A percentile compares a stretch with the other conserved stretches of the same genome.
These are phyloP conservation scores for Melanotaenia boesemani DNA, from an alignment of 2,797 vertebrate genomes.

Conservation along the genomic window DNA sequence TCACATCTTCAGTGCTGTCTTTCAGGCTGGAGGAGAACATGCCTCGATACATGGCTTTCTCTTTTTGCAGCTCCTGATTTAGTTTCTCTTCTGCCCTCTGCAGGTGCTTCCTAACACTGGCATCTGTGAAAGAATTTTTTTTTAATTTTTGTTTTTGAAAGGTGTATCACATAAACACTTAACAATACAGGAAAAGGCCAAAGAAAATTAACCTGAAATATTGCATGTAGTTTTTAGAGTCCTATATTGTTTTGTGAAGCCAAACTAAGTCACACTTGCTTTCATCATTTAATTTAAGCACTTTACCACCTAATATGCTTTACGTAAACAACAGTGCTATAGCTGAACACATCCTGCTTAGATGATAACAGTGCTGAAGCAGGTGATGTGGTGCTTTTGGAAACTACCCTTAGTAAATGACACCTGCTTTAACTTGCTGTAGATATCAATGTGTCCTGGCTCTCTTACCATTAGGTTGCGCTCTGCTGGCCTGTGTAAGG, in stretches of 20 bases:
- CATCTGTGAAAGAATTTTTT: constrained; percentile 76
- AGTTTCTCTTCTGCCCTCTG: constrained; percentile 87
- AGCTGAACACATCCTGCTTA: background rate
- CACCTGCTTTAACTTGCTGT: background rate
- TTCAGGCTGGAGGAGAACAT: constrained; percentile 86
- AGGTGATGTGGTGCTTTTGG: background rate
- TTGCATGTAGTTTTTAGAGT: background rate
- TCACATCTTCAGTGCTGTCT: constrained; percentile 36
- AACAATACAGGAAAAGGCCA: background rate
- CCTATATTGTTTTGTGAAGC: background rate
- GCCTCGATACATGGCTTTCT: constrained; percentile 88
- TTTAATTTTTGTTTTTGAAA: background rate
- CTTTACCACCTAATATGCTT: too few relatives aligned
- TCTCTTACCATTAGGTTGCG: constrained; percentile 88
- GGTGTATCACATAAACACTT: background rate
- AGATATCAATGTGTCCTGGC: background rate
- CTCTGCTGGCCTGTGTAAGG: constrained; percentile 83
- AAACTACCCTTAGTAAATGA: background rate
- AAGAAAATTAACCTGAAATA: background rate
- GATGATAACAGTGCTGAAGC: background rate
- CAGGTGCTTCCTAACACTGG: constrained; percentile 86
- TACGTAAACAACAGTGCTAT: background rate
- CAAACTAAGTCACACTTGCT: too few relatives aligned
- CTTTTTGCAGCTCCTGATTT: constrained; percentile 83
- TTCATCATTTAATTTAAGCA: too few relatives aligned